Evolutionary conservation across 2,113 vertebrate genomes (phyloP), one percentile per base, ranked within the genome.

Genomic region (Syngnathus floridae): DNA sequence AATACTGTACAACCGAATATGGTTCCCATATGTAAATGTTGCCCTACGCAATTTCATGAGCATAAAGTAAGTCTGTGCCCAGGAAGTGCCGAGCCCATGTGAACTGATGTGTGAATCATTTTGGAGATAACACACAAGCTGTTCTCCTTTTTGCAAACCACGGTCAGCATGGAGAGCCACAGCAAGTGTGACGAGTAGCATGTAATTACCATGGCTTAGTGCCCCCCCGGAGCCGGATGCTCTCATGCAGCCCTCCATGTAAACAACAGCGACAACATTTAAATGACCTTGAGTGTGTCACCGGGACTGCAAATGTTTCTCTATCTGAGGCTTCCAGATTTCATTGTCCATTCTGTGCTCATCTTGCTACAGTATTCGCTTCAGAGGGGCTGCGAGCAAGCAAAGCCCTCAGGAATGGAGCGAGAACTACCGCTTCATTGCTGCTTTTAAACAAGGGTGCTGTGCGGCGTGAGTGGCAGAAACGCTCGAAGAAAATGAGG

Each of bases 241-340:
- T 82, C 71, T 71, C 72, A 70, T 51, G 64, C 70, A 75, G 75
- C 70, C 57, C 58, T 69, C 67, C 74, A 74, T 55, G 75, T 75
- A 86, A 87, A 84, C 75, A 83, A 40, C 71, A 72, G 65, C 70
- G 69, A 72, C 69, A 67, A 72, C 68, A 71, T 46, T 54, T 68
- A 77, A 82, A 77, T 5, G 71, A 77, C 84, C 85, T 83, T 82
- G 79, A 81, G 72, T 75, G 71, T 78, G 74, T 83, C 78, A 77
- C 66, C 74, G 51, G 62, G 71, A 71, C 80, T 74, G 74, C n/a
- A 7, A 76, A 79, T 65, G 2, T 48, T 82, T 45, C 74, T 85
- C 85, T 87, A 83, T 84, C 79, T 72, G 84, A 72, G 59, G 79
- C 77, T 81, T 73, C 77, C 86, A 85, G 88, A 80, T 83, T 56